Base-by-base conservation (phyloP, 2,113 vertebrate species). In the Furnarius figulus region DNA sequence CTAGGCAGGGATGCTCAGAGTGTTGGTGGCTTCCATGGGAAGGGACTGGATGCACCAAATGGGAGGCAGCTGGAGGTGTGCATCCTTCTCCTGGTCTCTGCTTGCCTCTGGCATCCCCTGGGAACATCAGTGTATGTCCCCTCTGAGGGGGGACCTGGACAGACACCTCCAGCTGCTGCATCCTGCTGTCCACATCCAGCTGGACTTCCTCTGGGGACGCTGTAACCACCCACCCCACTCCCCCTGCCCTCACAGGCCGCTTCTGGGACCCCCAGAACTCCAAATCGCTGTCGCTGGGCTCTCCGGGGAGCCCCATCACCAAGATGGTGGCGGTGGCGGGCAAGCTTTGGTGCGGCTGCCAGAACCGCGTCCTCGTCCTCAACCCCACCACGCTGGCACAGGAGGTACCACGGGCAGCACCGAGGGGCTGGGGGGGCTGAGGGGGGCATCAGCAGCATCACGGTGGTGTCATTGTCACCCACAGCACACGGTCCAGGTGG, bases 211-310 rank as follows among this genome's bases (percentile, higher is more conserved):
- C 1, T 2, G 19, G 10, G 25, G 13, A 12, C 3, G 0, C 35
- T 59, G 37, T 22, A 76, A 73, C 28, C 3, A 25, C 44, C 33
- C 27, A 4, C 10, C 16, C 12, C 8, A 6, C 21, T 77, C 37
- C 33, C 21, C 52, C 30, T 46, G 17, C 33, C 31, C 8, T 81
- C 68, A 33, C 97, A 99, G 99, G 99, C n/a, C 99, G 93, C 96
- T 99, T 99, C 97, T 99, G 99, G 99, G 99, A 99, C 95, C 97
- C 99, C n/a, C 99, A 99, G 46, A 99, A 99, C 92, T 99, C 99
- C 81, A 99, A 99, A 81, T 99, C 98, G 0, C 96, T 99, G 86
- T 98, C 98, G 22, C 91, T 99, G 79, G 99, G 99, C 62, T 98
- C 99, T 0, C 98, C 99, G 0, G 98, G 98, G 31, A 98, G 98